Evolutionary conservation across 2,888 invertebrate species (phyloP).

Genomic region (Timema podura): DNA sequence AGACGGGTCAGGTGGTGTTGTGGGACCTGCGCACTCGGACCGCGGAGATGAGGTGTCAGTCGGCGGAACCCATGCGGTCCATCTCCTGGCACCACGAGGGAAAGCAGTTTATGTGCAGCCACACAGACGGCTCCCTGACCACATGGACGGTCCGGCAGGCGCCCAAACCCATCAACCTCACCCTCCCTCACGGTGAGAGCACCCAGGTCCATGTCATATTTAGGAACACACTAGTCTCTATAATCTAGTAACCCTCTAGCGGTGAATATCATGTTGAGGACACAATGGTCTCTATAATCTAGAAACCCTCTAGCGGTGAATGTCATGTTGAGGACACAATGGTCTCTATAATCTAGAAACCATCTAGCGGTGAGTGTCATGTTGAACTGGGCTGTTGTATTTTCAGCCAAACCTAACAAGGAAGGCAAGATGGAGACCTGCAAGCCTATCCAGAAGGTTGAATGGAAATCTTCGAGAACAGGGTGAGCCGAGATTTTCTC

Average conservation of each 20-base stretch:
- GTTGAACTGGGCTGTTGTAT: conserved; percentile 27
- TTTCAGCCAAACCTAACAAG: conserved; percentile 82
- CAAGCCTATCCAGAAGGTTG: conserved; percentile 91
- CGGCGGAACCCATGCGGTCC: conserved; percentile 74
- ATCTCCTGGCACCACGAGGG: conserved; percentile 98
- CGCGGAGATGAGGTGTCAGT: conserved; percentile 81
- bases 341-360: too few species aligned
- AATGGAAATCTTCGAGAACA: conserved; percentile 85
- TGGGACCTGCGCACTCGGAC: conserved; percentile 90
- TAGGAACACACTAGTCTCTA: neutral
- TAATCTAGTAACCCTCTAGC: too few species aligned
- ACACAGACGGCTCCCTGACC: conserved; percentile 91
- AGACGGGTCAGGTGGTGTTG: conserved; percentile 87
- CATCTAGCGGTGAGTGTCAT: too few species aligned
- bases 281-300: too few species aligned
- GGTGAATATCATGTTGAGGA: too few species aligned
- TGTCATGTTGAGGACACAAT: too few species aligned
- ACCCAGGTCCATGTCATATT: too few species aligned
- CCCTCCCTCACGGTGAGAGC: conserved; percentile 85
- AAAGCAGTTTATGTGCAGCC: conserved; percentile 94
- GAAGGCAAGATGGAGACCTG: conserved; percentile 91
- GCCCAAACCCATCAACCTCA: conserved; percentile 72
- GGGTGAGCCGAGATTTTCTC: conserved; percentile 54
- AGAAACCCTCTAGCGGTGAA: too few species aligned
- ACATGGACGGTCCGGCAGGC: conserved; percentile 83